Evolutionary conservation across 2,888 invertebrate species (phyloP), one percentile per base, ranked within the genome.

Genomic region (Drosophila parthenogenetica): DNA sequence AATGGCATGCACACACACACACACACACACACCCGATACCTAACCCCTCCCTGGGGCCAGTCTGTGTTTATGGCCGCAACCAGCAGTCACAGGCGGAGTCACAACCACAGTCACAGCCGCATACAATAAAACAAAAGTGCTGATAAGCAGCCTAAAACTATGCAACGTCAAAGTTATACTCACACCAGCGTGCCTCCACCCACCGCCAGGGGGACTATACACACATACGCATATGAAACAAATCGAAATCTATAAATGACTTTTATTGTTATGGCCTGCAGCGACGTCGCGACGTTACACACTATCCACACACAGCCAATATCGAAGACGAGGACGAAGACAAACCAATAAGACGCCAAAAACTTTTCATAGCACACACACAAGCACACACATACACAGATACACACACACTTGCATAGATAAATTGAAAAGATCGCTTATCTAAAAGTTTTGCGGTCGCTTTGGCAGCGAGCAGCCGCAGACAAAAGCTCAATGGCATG

Each of bases 181-280:
- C 55, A 25, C 49, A 43, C 66, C 51, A 69, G 46, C 25, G 49
- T 13, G 25, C 5, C 35, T 16, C 50, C 50, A 50, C 16, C 14
- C 17, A 22, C 5, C 11, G 25, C 14, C 11, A 25, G 10, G 19
- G 19, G 10, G 5, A 13, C 49, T 17, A 17, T 25, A 14, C 13
- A 29, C 29, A 8, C 46, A n/a, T 10, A 42, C 77, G 72, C 50
- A 72, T 76, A 42, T 65, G 73, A 61, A 46, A 40, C 14, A 48
- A 81, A 88, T 88, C 84, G 84, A 85, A 88, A 83, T 86, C 86
- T 88, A 87, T 85, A 86, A 88, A 86, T 86, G 89, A 87, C 85
- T 86, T 86, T 86, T 86, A 86, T 86, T 86, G 87, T 88, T 88
- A 86, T 86, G 60, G 85, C 89, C 89, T 77, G 81, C 58, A 73